Evolutionary conservation across 2,797 vertebrate species (phyloP).

Genomic region (Phoebastria nigripes): DNA sequence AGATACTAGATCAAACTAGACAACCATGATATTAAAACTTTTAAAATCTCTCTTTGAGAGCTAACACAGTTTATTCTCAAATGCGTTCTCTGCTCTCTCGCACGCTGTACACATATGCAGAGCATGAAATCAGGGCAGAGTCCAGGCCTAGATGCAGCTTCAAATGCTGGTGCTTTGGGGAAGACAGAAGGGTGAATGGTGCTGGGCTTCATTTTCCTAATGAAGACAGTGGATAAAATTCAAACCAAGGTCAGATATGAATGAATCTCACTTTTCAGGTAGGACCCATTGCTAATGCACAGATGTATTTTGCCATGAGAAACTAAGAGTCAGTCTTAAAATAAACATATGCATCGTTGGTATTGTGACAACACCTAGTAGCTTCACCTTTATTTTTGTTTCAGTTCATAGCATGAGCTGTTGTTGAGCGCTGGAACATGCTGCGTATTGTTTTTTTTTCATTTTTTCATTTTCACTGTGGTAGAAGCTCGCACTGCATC

Average conservation of each 20-base stretch:
- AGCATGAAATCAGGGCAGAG: neutral
- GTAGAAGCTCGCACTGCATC: neutral
- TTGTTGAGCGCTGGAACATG: neutral
- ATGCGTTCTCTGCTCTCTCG: neutral
- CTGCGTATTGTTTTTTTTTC: rapidly evolving
- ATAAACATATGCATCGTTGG: neutral
- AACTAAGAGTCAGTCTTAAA: neutral
- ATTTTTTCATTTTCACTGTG: neutral
- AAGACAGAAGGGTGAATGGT: neutral
- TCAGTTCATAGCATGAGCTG: neutral
- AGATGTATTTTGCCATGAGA: neutral
- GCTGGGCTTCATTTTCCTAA: neutral
- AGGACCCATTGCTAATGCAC: neutral
- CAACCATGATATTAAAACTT: constrained; percentile 58
- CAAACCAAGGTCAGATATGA: neutral
- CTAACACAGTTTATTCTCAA: neutral
- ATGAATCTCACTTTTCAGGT: neutral
- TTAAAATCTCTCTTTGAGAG: neutral
- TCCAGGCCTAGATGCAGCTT: neutral
- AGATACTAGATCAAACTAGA: constrained; percentile 56
- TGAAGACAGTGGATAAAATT: neutral
- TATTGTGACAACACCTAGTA: neutral
- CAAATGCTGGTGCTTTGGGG: neutral
- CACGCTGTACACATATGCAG: neutral
- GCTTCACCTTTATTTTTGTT: neutral